Evolutionary conservation across 2,888 invertebrate genomes (phyloP).

Genomic region (Rhagium mordax): DNA sequence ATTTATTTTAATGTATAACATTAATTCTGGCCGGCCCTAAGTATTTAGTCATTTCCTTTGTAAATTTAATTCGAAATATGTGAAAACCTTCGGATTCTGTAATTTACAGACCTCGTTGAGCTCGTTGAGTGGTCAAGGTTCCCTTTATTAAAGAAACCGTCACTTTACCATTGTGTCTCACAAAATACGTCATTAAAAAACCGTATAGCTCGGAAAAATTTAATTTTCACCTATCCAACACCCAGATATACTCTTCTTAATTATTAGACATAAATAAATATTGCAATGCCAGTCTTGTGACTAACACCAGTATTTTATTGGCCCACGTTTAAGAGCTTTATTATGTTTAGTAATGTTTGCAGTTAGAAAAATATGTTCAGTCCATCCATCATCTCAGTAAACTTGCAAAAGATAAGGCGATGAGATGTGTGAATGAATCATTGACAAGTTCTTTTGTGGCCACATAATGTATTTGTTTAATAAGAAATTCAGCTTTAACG

Average conservation of each 20-base stretch:
- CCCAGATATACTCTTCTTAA: too few species aligned
- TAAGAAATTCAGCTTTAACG: not conserved
- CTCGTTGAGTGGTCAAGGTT: too few species aligned
- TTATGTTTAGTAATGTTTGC: conserved; percentile 11
- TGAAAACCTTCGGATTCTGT: too few species aligned
- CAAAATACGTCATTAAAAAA: too few species aligned
- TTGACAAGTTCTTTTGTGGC: conserved; percentile 5
- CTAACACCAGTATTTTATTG: not conserved
- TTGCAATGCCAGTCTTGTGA: not conserved
- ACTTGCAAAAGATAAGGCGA: not conserved
- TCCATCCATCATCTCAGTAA: conserved; percentile 12
- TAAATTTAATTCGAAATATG: too few species aligned
- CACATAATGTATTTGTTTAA: conserved; percentile 3
- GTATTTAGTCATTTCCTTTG: too few species aligned
- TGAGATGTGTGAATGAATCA: conserved; percentile 17
- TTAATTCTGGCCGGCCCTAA: too few species aligned
- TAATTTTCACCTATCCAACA: too few species aligned
- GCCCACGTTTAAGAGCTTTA: conserved; percentile 16
- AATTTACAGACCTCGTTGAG: too few species aligned
- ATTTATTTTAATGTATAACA: too few species aligned
- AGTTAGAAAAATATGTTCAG: conserved; percentile 17
- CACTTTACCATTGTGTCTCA: not conserved
- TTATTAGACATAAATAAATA: not conserved
- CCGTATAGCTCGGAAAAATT: too few species aligned
- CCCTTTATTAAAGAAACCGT: too few species aligned